Evolutionary conservation across 2,888 invertebrate species (phyloP).

Genomic region (Chaitophorus viminalis): DNA sequence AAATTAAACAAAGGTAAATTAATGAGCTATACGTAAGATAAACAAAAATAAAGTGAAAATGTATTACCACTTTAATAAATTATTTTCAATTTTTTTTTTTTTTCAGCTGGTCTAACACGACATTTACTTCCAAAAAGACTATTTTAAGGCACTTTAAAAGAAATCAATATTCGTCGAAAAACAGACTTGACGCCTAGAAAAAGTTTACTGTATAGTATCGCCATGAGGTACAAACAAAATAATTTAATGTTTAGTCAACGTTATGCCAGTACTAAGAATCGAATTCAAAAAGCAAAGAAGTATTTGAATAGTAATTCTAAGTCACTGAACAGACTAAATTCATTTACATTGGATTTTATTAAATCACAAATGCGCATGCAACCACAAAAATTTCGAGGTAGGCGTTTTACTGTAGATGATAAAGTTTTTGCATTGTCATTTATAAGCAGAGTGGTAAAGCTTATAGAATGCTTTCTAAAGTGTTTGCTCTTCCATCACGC

Average conservation of each 20-base stretch:
- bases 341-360: conserved; percentile 3
- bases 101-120: no score
- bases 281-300: background rate
- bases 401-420: background rate
- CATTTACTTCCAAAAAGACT: no score
- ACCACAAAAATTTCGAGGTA: background rate
- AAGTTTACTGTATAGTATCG: background rate
- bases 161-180: background rate
- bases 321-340: background rate
- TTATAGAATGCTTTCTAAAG: background rate
- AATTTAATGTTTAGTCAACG: background rate
- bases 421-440: conserved; percentile 19
- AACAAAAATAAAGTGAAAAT: no score
- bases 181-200: background rate
- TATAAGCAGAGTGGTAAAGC: conserved; percentile 12
- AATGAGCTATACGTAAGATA: no score
- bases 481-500: conserved; percentile 20
- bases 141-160: background rate
- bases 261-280: background rate
- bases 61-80: no score
- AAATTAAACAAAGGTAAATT: no score
- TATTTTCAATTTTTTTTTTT: no score
- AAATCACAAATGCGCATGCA: conserved; percentile 18
- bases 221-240: background rate
- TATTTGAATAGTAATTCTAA: background rate